Base-by-base conservation (phyloP, 1,140 invertebrate genomes). In the Acromyrmex charruanus region DNA sequence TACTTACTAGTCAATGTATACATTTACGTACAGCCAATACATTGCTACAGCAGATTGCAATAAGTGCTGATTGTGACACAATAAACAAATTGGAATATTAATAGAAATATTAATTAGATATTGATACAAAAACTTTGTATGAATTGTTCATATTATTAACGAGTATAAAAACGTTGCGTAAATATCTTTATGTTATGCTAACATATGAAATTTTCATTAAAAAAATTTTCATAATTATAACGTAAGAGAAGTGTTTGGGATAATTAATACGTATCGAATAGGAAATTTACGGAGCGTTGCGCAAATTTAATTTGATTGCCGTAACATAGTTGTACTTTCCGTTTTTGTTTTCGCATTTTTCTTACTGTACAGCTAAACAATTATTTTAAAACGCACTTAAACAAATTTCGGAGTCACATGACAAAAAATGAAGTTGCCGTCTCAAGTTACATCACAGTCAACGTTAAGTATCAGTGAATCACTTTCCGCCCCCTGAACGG, bases 381-480 rank as follows among this genome's bases (percentile, higher is more conserved):
- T 71, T 28, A 35, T 55, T 35, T 14, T 14, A 58, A 72, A 74
- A 7, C 9, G 35, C 55, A 39, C 12, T 21, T 21, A 39, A 31
- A 74, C 39, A 61, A 49, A 74, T 18, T 87, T 82, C 55, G 14
- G 66, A 31, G 39, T 25, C n/a, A 75, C 71, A 44, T 5, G n/a
- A 68, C 39, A 39, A 14, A 21, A 44, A 68, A 44, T 87, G 71
- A 58, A 61, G 44, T 61, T 53, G 71, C 51, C 69, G 63, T 80
- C 74, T 90, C 75, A 71, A 87, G 69, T 90, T 90, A 89, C 86
- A 84, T 90, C 85, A 90, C 39, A 14, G 16, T 39, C 51, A 61
- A 71, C 85, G 77, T 89, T 87, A 90, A 89, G 72, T 90, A 77
- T 90, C 89, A 90, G 79, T 90, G 89, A 89, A 90, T 90, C 89